Base-by-base conservation (phyloP, 1,140 invertebrate species). In the Ectropis grisescens region DNA sequence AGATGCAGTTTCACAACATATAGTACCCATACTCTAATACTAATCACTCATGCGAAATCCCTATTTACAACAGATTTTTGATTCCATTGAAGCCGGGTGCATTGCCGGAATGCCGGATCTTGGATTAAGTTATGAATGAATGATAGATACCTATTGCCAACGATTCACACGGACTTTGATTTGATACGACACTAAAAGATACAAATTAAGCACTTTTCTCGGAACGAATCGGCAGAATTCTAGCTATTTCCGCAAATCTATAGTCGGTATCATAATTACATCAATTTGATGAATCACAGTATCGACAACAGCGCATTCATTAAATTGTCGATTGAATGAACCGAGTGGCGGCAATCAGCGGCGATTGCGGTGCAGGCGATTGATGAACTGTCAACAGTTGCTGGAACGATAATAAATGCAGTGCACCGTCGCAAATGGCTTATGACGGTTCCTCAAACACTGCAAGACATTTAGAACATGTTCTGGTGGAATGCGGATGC, bases 391-490 rank as follows among this genome's bases (percentile, higher is more conserved):
- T 37, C 46, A 58, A 51, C 49, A 50, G 54, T 67, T 62, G 50
- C 47, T 67, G 64, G 66, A 74, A 74, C 74, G 53, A 66, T 65
- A 66, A 72, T 66, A 54, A 58, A 41, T 57, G 40, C 59, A 53
- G 57, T 74, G 66, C 71, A 69, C 34, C 69, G 56, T 64, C 62
- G 58, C 62, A 59, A 62, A 57, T 78, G 66, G 68, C 38, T 74
- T 62, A 78, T 43, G 60, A 59, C 60, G 41, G 29, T n/a, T n/a
- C n/a, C n/a, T n/a, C n/a, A n/a, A n/a, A n/a, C n/a, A n/a, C n/a
- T 48, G 41, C 41, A 49, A 59, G 50, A 62, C 56, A 68, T 60
- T 60, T 53, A 65, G 67, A 68, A 69, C 67, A 67, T 61, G 62
- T 59, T 66, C 47, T 52, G 14, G 45, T 46, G 61, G 65, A 66